Evolutionary conservation across 2,113 vertebrate genomes (phyloP).

Genomic region (Pseudolaguvia tuberculata): DNA sequence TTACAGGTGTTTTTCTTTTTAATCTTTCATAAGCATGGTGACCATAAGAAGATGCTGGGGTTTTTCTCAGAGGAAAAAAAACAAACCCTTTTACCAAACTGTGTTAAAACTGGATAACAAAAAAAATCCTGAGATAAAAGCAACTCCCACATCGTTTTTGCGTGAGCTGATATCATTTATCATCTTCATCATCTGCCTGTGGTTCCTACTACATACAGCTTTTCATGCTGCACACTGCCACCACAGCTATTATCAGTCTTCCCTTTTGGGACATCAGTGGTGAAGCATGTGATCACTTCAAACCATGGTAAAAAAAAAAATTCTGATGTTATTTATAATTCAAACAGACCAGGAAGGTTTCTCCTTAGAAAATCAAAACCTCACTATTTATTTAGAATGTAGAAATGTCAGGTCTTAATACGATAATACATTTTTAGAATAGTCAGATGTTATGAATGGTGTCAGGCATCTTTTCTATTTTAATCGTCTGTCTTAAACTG

Average conservation of each 20-base stretch:
- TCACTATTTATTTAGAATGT: neutral
- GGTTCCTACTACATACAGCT: conserved; percentile 14
- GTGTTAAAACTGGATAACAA: conserved; percentile 42
- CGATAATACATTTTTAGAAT: too few species aligned
- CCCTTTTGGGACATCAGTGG: conserved; percentile 28
- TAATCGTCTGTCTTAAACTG: too few species aligned
- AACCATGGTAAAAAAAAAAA: conserved; percentile 4
- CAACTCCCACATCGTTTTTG: conserved; percentile 38
- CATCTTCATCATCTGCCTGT: conserved; percentile 57
- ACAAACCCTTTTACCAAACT: conserved; percentile 25
- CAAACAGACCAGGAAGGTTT: neutral
- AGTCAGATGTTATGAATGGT: too few species aligned
- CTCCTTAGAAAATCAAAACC: neutral
- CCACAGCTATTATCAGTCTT: conserved; percentile 31
- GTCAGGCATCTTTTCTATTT: too few species aligned
- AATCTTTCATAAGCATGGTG: conserved; percentile 50
- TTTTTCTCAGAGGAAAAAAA: conserved; percentile 49
- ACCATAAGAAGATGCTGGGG: conserved; percentile 32
- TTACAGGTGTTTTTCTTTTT: neutral
- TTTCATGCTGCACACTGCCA: conserved; percentile 35
- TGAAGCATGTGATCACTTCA: conserved; percentile 1
- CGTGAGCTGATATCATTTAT: conserved; percentile 54
- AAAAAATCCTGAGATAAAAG: conserved; percentile 27
- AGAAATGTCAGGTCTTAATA: too few species aligned
- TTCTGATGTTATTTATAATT: conserved; percentile 1